Conservation (phyloP, 1,140 invertebrate species). For the Hypsibius dujardini region DNA sequence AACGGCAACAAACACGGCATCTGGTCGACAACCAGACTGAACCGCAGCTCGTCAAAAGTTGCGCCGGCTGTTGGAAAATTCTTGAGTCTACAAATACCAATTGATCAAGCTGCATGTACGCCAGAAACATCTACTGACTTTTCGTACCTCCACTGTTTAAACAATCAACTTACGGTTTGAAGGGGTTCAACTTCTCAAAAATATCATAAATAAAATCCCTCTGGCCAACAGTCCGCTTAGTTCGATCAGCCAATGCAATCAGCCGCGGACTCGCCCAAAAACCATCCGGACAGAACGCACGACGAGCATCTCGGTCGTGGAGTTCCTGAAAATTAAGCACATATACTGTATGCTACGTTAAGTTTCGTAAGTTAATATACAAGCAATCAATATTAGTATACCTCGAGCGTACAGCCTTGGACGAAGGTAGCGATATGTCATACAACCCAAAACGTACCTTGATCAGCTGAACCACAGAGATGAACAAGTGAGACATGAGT, state of each 20-base stretch:
- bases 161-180: slow-evolving; percentile 34
- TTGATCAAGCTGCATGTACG: too few species aligned
- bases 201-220: slow-evolving; percentile 17
- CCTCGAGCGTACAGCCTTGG: too few species aligned
- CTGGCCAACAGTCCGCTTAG: too few species aligned
- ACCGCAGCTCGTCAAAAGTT: slow-evolving; percentile 63
- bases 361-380: too few species aligned
- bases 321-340: too few species aligned
- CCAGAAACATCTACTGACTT: too few species aligned
- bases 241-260: slow-evolving; percentile 39
- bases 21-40: slow-evolving; percentile 66
- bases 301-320: slow-evolving; percentile 56
- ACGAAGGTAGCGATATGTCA: too few species aligned
- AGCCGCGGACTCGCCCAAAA: slow-evolving; percentile 59
- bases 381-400: too few species aligned
- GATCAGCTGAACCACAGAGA: slow-evolving; percentile 50
- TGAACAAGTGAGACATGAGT: slow-evolving; percentile 28
- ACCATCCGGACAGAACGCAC: slow-evolving; percentile 52
- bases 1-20: slow-evolving; percentile 84
- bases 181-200: slow-evolving; percentile 21
- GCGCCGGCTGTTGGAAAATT: slow-evolving; percentile 48
- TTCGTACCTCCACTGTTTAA: too few species aligned
- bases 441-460: too few species aligned
- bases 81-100: slow-evolving; percentile 36
- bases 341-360: too few species aligned